Evolutionary conservation across 2,888 invertebrate species (phyloP).

Genomic region (Chymomyza caudatula): DNA sequence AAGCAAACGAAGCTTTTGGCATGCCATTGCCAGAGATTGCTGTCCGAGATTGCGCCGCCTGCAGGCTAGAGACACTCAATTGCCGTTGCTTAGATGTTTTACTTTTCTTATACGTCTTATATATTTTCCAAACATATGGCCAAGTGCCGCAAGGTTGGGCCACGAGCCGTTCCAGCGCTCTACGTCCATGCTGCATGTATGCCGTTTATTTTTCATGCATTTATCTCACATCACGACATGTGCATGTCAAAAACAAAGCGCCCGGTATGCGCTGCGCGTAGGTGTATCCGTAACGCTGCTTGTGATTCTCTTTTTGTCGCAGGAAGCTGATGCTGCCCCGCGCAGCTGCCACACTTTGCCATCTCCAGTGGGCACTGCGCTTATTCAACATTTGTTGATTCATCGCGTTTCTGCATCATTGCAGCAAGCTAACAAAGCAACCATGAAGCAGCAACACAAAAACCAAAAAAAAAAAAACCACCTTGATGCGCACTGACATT

Average conservation of each 20-base stretch:
- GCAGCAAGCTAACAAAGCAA: not conserved
- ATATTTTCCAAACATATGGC: conserved; percentile 22
- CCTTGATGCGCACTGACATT: conserved; percentile 8
- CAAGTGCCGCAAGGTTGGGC: conserved; percentile 9
- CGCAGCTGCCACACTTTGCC: not conserved
- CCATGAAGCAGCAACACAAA: conserved; percentile 16
- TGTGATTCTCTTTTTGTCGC: conserved; percentile 30
- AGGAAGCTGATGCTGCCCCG: conserved; percentile 29
- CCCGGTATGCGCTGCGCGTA: conserved; percentile 21
- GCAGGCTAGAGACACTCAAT: not conserved
- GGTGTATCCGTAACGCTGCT: conserved; percentile 32
- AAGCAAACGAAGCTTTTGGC: conserved; percentile 3
- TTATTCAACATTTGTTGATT: conserved; percentile 46
- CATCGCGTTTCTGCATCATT: conserved; percentile 46
- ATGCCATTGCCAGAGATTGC: conserved; percentile 34
- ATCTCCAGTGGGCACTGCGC: not conserved
- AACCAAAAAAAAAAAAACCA: conserved; percentile 52
- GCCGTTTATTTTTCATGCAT: conserved; percentile 18
- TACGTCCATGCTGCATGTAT: not conserved
- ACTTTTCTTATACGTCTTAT: not conserved
- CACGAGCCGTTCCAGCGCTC: not conserved
- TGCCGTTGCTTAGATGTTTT: conserved; percentile 1
- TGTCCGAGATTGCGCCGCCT: conserved; percentile 39
- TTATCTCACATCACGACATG: conserved; percentile 51
- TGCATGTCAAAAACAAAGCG: conserved; percentile 38